Percentiles rank a stretch among this genome's conserved stretches.
phyloP scores from a whole-genome alignment of 2,888 invertebrate species.

The Oscheius sp. region DNA sequence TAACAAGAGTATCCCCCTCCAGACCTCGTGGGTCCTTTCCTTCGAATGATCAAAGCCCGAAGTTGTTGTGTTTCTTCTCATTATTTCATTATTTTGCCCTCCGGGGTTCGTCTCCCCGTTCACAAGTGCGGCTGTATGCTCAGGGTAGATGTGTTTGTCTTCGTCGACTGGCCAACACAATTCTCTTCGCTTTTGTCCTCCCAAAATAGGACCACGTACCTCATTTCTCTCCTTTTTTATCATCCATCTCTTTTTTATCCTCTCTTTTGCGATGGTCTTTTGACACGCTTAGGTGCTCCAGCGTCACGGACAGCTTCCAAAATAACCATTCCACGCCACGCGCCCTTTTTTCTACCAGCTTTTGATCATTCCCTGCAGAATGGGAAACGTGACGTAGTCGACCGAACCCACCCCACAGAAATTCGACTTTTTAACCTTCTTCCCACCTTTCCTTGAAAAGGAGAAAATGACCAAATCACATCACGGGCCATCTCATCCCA shows the following conservation, averaged over 20 bases:
- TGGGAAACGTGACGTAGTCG: neutral
- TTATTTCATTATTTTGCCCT: conserved; percentile 31
- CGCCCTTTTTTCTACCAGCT: neutral
- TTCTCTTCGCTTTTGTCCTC: conserved; percentile 11
- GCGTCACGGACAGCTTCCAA: neutral
- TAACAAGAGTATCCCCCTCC: neutral
- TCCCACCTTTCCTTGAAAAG: neutral
- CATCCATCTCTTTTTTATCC: neutral
- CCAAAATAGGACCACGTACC: conserved; percentile 20
- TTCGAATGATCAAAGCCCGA: neutral
- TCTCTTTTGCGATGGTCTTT: neutral
- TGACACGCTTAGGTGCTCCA: neutral
- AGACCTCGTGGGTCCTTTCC: neutral
- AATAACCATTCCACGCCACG: neutral
- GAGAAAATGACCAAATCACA: neutral
- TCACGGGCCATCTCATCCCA: no score
- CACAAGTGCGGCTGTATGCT: conserved; percentile 8
- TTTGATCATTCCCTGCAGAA: neutral
- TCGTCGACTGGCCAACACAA: conserved; percentile 15
- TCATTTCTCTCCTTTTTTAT: no score
- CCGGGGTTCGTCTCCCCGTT: neutral
- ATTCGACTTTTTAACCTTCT: neutral
- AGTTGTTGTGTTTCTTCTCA: conserved; percentile 6
- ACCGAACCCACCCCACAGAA: no score
- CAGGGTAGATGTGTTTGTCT: conserved; percentile 23